phyloP scores from a whole-genome alignment of 1,140 invertebrate genomes.

The Trachymyrmex septentrionalis region DNA sequence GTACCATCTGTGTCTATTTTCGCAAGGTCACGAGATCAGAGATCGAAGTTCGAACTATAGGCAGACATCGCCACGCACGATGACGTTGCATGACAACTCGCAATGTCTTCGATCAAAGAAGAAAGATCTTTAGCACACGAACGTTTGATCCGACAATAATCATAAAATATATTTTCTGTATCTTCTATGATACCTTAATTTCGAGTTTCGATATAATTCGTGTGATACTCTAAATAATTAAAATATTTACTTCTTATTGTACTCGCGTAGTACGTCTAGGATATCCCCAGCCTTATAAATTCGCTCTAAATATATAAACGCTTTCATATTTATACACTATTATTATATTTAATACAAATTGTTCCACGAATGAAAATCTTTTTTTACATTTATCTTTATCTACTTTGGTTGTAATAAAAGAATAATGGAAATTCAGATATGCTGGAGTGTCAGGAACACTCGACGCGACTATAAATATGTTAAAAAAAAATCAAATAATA shows the following conservation, averaged over 20 bases:
- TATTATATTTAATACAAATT: too few species aligned
- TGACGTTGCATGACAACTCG: constrained; percentile 40
- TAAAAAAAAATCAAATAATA: too few species aligned
- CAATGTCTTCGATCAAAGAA: constrained; percentile 28
- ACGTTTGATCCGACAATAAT: background rate
- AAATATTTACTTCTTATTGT: background rate
- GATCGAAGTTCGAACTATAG: constrained; percentile 42
- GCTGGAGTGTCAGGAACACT: too few species aligned
- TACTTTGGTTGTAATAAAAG: too few species aligned
- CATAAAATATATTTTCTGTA: background rate
- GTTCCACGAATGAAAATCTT: too few species aligned
- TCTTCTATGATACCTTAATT: background rate
- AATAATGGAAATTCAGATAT: too few species aligned
- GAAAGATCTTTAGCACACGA: constrained; percentile 1
- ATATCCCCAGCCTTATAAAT: too few species aligned
- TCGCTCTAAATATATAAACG: too few species aligned
- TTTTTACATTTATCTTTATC: too few species aligned
- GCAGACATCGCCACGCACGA: constrained; percentile 29
- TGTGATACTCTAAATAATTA: background rate
- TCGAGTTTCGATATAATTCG: background rate
- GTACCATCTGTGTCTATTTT: constrained; percentile 51
- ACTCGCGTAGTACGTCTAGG: too few species aligned
- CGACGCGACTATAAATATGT: too few species aligned
- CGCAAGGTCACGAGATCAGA: constrained; percentile 54
- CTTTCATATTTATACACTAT: too few species aligned